Percentiles rank a stretch among this genome's conserved stretches.
These are phyloP conservation scores for Turdus rufiventris DNA, from an alignment of 2,113 vertebrate species.

Conservation along the genomic window DNA sequence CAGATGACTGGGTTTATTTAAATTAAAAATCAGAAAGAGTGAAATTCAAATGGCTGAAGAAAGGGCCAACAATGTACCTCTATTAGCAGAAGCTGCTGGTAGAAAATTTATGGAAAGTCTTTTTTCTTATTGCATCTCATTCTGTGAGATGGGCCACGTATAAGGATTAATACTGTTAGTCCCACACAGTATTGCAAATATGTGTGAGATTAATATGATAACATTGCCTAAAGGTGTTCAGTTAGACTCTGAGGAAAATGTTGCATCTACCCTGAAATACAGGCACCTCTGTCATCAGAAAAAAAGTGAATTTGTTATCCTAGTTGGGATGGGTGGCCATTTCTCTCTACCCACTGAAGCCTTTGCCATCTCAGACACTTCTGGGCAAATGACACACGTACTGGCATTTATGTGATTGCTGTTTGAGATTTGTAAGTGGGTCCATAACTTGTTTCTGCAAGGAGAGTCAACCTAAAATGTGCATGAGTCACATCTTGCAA, in stretches of 20 bases:
- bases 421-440: neutral
- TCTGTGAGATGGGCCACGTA: neutral
- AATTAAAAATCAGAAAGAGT: neutral
- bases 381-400: neutral
- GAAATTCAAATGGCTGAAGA: neutral
- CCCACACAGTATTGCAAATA: neutral
- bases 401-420: neutral
- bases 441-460: neutral
- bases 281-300: neutral
- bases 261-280: neutral
- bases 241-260: neutral
- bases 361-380: neutral
- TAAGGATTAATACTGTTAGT: neutral
- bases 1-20: neutral
- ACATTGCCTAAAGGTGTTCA: neutral
- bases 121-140: neutral
- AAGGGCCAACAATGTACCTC: neutral
- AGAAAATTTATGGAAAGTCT: neutral
- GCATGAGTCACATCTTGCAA: neutral
- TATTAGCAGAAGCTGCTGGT: neutral
- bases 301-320: neutral
- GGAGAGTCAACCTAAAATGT: neutral
- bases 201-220: neutral
- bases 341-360: neutral
- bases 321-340: neutral